Percentiles rank a stretch among this genome's conserved stretches.
phyloP scores from a whole-genome alignment of 2,113 vertebrate species.

The Centropus unirufus region DNA sequence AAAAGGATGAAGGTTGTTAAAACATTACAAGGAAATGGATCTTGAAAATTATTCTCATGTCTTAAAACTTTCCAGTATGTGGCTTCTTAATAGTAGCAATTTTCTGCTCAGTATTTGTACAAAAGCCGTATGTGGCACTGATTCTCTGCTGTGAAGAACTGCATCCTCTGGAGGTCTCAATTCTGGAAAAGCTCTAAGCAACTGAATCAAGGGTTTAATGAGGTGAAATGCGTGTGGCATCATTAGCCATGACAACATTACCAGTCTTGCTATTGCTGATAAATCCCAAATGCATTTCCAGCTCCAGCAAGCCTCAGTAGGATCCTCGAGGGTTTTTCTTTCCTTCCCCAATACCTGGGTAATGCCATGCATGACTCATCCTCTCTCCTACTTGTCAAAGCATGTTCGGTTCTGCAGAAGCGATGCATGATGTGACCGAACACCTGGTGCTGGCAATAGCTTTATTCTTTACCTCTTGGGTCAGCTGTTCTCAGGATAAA shows the following conservation, averaged over 20 bases:
- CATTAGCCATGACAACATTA: background rate
- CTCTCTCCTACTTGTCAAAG: background rate
- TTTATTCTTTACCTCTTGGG: background rate
- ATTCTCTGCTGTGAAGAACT: background rate
- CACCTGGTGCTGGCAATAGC: background rate
- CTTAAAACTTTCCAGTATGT: background rate
- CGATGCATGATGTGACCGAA: accelerated
- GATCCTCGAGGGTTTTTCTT: background rate
- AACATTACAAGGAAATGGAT: background rate
- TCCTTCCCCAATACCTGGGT: background rate
- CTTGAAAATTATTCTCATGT: background rate
- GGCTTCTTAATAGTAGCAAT: background rate
- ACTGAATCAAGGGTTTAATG: background rate
- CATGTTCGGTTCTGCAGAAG: background rate
- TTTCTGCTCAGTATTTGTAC: background rate
- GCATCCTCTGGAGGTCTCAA: background rate
- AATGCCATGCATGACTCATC: background rate
- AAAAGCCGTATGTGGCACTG: background rate
- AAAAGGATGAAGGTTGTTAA: background rate
- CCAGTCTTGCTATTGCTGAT: background rate
- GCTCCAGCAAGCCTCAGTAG: background rate
- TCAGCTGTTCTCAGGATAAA: background rate
- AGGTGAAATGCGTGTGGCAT: background rate
- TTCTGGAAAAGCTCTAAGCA: background rate
- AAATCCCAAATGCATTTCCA: background rate